These are phyloP conservation scores for Ptychadena robeensis DNA, from an alignment of 2,797 vertebrate species.

Conservation along the genomic window DNA sequence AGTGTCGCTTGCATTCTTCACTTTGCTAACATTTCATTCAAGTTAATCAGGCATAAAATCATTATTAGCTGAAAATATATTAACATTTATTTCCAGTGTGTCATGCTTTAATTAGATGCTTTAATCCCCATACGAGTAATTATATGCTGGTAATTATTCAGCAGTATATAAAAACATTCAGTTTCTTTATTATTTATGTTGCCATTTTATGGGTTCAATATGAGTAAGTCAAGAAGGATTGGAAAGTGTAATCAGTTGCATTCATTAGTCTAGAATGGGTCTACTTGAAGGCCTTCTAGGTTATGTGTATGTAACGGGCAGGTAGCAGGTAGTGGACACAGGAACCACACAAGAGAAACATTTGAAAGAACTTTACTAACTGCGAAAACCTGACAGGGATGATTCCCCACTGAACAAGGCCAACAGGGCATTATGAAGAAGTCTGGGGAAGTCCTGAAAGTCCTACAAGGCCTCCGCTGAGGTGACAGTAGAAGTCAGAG, in stretches of 20 bases:
- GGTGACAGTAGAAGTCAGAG: too few species aligned
- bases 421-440: too few species aligned
- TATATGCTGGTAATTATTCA: slow-evolving; percentile 65
- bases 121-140: slow-evolving; percentile 63
- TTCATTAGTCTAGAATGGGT: neutral
- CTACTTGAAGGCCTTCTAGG: neutral
- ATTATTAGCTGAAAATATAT: slow-evolving; percentile 64
- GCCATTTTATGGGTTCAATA: neutral
- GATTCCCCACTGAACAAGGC: too few species aligned
- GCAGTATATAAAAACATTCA: slow-evolving; percentile 64
- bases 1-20: slow-evolving; percentile 59
- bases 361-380: too few species aligned
- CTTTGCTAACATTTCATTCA: slow-evolving; percentile 66
- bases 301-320: too few species aligned
- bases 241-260: neutral
- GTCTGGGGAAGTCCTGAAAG: too few species aligned
- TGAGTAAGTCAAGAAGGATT: neutral
- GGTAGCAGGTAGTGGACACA: too few species aligned
- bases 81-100: slow-evolving; percentile 67
- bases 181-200: slow-evolving; percentile 40
- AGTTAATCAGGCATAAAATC: slow-evolving; percentile 69
- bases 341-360: too few species aligned
- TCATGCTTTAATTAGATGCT: slow-evolving; percentile 69
- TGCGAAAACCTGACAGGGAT: too few species aligned
- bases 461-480: too few species aligned